A percentile compares a stretch with the other conserved stretches of the same genome.
These are phyloP conservation scores for Melangyna quadrimaculata DNA, from an alignment of 2,888 invertebrate species.

Conservation along the genomic window DNA sequence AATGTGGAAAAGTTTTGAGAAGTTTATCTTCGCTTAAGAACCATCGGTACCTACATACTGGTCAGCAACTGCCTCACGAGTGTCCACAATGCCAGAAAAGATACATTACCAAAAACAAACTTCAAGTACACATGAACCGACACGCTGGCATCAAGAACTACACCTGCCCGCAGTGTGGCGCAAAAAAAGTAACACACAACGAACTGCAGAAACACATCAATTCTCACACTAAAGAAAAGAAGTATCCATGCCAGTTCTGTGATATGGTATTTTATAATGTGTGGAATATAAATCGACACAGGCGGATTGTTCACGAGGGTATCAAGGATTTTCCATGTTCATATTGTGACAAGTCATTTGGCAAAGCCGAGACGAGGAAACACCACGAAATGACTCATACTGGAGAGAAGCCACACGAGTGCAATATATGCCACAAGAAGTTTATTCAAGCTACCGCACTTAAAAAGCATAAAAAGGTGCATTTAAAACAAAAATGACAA, in stretches of 20 bases:
- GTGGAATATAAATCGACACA: constrained; percentile 78
- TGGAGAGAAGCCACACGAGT: constrained; percentile 79
- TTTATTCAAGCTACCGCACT: constrained; percentile 79
- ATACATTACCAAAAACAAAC: constrained; percentile 78
- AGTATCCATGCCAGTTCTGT: constrained; percentile 78
- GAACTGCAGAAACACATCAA: constrained; percentile 79
- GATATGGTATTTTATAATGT: constrained; percentile 78
- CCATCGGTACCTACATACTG: constrained; percentile 79
- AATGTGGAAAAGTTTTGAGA: constrained; percentile 78
- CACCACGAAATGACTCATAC: constrained; percentile 80
- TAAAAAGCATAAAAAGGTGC: constrained; percentile 78
- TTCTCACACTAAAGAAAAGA: constrained; percentile 79
- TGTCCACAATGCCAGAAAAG: constrained; percentile 79
- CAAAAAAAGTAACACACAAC: constrained; percentile 79
- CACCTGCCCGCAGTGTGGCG: constrained; percentile 79
- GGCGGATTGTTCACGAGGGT: constrained; percentile 79
- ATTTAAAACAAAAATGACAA: constrained; percentile 55
- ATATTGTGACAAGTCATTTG: constrained; percentile 78
- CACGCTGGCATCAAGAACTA: constrained; percentile 80
- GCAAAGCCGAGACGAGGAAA: constrained; percentile 79
- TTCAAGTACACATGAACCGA: constrained; percentile 79
- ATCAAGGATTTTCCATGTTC: constrained; percentile 79
- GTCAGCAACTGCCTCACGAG: constrained; percentile 78
- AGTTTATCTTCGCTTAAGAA: constrained; percentile 78
- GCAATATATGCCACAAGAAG: constrained; percentile 77